A percentile compares a stretch with the other conserved stretches of the same genome.
Evolutionary conservation across 2,113 vertebrate species (phyloP).

Genomic region (Stegastes partitus): DNA sequence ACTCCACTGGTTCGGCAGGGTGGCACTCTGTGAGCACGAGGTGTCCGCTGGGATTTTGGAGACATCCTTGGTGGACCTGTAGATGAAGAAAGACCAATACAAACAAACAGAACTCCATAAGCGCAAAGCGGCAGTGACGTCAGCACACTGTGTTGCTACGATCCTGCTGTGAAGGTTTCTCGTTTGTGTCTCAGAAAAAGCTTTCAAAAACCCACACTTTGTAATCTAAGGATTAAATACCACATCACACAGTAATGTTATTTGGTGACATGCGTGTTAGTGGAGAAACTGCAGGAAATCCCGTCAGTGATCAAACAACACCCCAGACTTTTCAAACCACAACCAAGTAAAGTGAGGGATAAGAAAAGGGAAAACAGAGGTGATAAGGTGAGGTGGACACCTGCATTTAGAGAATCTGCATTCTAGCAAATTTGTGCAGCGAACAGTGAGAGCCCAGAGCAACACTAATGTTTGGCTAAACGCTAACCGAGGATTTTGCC

Average conservation of each 20-base stretch:
- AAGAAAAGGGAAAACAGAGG: conserved; percentile 18
- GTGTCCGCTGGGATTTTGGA: conserved; percentile 97
- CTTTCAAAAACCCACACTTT: conserved; percentile 1
- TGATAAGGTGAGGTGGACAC: conserved; percentile 18
- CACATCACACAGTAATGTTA: conserved; percentile 39
- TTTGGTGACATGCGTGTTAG: conserved; percentile 67
- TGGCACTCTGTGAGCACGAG: conserved; percentile 93
- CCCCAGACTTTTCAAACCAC: conserved; percentile 56
- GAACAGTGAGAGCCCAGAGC: not conserved
- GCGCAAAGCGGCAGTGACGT: not conserved
- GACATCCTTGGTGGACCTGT: conserved; percentile 98
- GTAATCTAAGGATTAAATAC: conserved; percentile 16
- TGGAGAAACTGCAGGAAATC: conserved; percentile 36
- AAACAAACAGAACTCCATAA: conserved; percentile 14
- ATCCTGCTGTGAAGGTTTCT: conserved; percentile 11
- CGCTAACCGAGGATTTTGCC: not conserved
- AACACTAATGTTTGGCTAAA: too few relatives aligned
- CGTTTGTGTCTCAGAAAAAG: conserved; percentile 24
- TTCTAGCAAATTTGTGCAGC: conserved; percentile 30
- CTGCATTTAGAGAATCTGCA: conserved; percentile 1
- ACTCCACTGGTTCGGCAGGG: conserved; percentile 89
- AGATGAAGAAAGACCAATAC: conserved; percentile 18
- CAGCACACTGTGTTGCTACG: not conserved
- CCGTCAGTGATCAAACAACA: conserved; percentile 45
- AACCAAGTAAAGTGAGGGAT: conserved; percentile 34